Evolutionary conservation across 2,797 vertebrate genomes (phyloP).

Genomic region (Anableps anableps): DNA sequence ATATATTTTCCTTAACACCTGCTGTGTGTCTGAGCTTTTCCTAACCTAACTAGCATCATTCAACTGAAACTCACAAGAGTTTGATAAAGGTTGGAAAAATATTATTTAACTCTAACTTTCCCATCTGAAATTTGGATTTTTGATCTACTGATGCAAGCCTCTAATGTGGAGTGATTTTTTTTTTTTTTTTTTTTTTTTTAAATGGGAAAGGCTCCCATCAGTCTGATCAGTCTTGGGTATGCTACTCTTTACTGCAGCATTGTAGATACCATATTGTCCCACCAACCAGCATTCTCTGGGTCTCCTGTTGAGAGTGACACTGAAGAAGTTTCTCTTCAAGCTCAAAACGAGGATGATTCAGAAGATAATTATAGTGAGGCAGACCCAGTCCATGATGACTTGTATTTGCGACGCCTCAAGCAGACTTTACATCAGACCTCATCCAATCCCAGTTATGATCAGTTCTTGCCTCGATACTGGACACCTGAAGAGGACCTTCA

Average conservation of each 20-base stretch:
- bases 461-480: slow-evolving; percentile 89
- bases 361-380: slow-evolving; percentile 83
- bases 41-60: background rate
- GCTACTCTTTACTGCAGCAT: slow-evolving; percentile 50
- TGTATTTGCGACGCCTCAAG: slow-evolving; percentile 71
- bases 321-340: slow-evolving; percentile 73
- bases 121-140: background rate
- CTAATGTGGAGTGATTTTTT: slow-evolving; percentile 16
- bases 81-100: slow-evolving; percentile 9
- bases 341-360: slow-evolving; percentile 73
- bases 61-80: background rate
- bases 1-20: background rate
- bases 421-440: slow-evolving; percentile 70
- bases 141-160: background rate
- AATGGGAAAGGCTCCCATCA: background rate
- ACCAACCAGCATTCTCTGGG: slow-evolving; percentile 22
- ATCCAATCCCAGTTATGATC: slow-evolving; percentile 79
- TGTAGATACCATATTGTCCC: slow-evolving; percentile 33
- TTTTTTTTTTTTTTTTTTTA: no score
- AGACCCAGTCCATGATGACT: slow-evolving; percentile 84
- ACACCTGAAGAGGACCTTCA: slow-evolving; percentile 85
- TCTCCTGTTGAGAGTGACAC: slow-evolving; percentile 22
- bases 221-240: slow-evolving; percentile 22
- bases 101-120: slow-evolving; percentile 4
- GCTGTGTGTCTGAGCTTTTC: background rate